Conservation (phyloP, 2,797 vertebrate genomes). For the Melanotaenia trifasciata region DNA sequence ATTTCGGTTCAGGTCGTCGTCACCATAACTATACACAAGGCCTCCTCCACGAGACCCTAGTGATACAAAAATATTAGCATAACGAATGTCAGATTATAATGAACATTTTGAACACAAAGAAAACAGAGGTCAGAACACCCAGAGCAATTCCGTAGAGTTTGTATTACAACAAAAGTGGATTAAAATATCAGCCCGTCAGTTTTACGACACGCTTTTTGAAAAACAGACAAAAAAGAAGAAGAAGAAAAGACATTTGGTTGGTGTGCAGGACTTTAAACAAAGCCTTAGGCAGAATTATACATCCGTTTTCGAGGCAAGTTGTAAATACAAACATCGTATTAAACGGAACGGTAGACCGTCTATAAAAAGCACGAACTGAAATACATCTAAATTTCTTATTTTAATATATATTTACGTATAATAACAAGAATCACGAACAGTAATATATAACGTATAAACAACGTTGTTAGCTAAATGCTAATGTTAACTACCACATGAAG, state of each 20-base stretch:
- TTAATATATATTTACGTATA: neutral
- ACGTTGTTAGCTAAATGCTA: slow-evolving; percentile 52
- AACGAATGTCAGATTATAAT: neutral
- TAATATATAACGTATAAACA: neutral
- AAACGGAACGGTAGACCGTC: neutral
- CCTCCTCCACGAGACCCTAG: slow-evolving; percentile 81
- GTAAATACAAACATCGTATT: too few relatives aligned
- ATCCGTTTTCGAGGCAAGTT: too few relatives aligned
- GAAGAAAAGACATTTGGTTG: too few relatives aligned
- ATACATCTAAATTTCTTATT: neutral
- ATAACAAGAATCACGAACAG: neutral
- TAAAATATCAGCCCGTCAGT: neutral
- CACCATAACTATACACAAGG: slow-evolving; percentile 91
- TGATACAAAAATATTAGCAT: neutral
- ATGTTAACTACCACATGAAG: slow-evolving; percentile 33
- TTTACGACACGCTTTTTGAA: neutral
- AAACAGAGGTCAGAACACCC: neutral
- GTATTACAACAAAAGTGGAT: too few relatives aligned
- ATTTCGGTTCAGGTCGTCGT: slow-evolving; percentile 87
- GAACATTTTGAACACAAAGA: neutral
- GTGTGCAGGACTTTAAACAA: too few relatives aligned
- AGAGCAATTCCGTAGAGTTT: too few relatives aligned
- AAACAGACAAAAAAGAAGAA: too few relatives aligned
- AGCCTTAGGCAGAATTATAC: too few relatives aligned
- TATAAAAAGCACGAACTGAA: neutral